Conservation (phyloP, 2,888 invertebrate species). For the Eupithecia subumbrata region DNA sequence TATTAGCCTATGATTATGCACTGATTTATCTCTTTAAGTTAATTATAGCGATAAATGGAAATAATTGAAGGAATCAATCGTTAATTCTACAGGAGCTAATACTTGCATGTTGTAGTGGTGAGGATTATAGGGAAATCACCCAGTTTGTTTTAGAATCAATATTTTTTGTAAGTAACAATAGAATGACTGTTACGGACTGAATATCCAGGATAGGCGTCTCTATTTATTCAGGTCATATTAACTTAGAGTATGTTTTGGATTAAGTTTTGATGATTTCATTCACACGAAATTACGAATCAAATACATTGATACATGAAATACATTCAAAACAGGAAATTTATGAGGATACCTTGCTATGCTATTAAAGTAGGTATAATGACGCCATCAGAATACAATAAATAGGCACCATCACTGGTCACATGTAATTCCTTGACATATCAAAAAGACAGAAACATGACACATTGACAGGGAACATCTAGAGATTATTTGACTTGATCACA, state of each 20-base stretch:
- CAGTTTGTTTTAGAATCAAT: not conserved
- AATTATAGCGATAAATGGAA: slow-evolving; percentile 15
- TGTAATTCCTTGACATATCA: not conserved
- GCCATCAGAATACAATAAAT: not conserved
- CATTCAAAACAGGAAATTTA: not conserved
- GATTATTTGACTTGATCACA: slow-evolving; percentile 24
- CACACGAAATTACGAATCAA: not conserved
- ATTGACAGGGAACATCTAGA: slow-evolving; percentile 38
- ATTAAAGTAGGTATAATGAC: not conserved
- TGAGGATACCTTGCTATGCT: not conserved
- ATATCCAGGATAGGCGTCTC: not conserved
- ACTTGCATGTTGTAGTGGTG: not conserved
- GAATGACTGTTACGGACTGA: not conserved
- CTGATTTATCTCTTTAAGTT: slow-evolving; percentile 21
- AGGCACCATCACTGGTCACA: not conserved
- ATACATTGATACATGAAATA: not conserved
- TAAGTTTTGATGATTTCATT: not conserved
- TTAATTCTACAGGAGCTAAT: slow-evolving; percentile 7
- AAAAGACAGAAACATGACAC: slow-evolving; percentile 34
- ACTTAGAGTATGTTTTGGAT: too few relatives aligned
- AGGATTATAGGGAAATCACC: not conserved
- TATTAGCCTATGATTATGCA: slow-evolving; percentile 18
- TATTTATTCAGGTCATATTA: too few relatives aligned
- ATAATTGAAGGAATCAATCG: slow-evolving; percentile 21
- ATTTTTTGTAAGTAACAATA: not conserved